Conservation (phyloP, 2,888 invertebrate species). For the Furcula furcula region DNA sequence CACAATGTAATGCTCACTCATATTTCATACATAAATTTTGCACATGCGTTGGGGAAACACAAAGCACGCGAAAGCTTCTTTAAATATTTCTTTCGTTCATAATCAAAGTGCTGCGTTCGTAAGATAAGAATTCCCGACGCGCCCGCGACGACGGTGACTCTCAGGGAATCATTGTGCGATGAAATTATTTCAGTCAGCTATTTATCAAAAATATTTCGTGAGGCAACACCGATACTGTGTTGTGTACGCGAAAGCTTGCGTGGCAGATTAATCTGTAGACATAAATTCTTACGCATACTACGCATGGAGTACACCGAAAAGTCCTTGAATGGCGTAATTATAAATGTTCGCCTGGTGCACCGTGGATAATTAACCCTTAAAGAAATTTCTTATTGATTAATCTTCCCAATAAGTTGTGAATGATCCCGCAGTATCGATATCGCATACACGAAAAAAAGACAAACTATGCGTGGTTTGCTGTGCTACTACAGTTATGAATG, state of each 20-base stretch:
- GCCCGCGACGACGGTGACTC: constrained; percentile 54
- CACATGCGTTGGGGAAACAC: constrained; percentile 64
- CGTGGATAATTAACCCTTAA: no score
- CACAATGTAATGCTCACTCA: constrained; percentile 47
- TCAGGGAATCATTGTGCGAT: constrained; percentile 56
- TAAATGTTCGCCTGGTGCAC: no score
- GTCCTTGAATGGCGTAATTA: no score
- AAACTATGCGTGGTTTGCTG: no score
- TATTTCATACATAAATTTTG: constrained; percentile 66
- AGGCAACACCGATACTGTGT: constrained; percentile 34
- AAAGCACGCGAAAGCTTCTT: constrained; percentile 66
- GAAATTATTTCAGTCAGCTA: constrained; percentile 72
- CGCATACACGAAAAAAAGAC: no score
- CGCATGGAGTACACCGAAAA: no score
- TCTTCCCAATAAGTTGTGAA: no score
- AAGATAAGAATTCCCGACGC: constrained; percentile 75
- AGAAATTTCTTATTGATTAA: no score
- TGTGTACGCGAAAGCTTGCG: constrained; percentile 21
- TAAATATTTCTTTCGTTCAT: constrained; percentile 76
- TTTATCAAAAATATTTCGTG: constrained; percentile 67
- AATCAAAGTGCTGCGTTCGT: constrained; percentile 77
- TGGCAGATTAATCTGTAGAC: background rate
- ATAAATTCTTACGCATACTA: no score
- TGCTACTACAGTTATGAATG: no score
- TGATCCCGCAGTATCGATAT: no score